These are phyloP conservation scores for Sus scrofa DNA, from an alignment of 2,113 vertebrate genomes.

Conservation along the genomic window T2T-Sscrofa CM000830.6:128337001-128337500, in stretches of 20 bases:
- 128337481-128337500: too few relatives aligned
- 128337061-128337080: neutral
- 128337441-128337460: too few relatives aligned
- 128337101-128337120: neutral
- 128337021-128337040: neutral
- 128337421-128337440: too few relatives aligned
- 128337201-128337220: neutral
- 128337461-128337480: too few relatives aligned
- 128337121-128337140: neutral
- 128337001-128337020: neutral
- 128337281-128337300: neutral
- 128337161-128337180: neutral
- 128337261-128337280: neutral
- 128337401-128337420: too few relatives aligned
- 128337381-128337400: too few relatives aligned
- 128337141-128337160: neutral
- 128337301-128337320: neutral
- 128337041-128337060: neutral
- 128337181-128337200: neutral
- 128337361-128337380: too few relatives aligned
- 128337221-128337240: neutral
- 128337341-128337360: too few relatives aligned
- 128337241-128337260: neutral
- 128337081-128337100: neutral
- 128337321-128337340: neutral